Percentiles rank a stretch among this genome's conserved stretches.
phyloP scores from a whole-genome alignment of 1,140 invertebrate species.

The Saxidomus purpurata region DNA sequence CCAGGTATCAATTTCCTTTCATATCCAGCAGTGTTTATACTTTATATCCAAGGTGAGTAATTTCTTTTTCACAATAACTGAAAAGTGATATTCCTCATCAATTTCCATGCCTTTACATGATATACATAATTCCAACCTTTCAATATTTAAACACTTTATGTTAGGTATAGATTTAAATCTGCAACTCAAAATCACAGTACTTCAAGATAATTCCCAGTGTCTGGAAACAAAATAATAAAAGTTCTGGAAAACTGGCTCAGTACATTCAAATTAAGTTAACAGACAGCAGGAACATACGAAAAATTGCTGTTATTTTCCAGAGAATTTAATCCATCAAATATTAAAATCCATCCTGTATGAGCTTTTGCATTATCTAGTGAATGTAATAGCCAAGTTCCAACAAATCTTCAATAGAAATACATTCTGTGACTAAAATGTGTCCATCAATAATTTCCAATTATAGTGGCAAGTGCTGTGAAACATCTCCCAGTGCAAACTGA shows the following conservation, averaged over 20 bases:
- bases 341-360: neutral
- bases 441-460: conserved; percentile 45
- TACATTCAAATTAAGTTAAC: neutral
- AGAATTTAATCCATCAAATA: neutral
- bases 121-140: neutral
- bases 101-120: neutral
- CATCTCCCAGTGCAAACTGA: neutral
- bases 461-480: neutral
- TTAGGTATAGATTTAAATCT: neutral
- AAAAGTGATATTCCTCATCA: conserved; percentile 29
- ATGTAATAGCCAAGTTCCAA: neutral
- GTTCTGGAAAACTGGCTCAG: neutral
- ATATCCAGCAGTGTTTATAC: neutral
- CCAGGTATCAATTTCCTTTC: neutral
- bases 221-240: neutral
- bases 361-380: neutral
- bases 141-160: neutral
- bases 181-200: neutral
- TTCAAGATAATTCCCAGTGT: neutral
- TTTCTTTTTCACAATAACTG: neutral
- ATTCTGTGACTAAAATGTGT: neutral
- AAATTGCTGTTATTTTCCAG: neutral
- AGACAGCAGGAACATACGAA: neutral
- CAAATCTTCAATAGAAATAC: conserved; percentile 10
- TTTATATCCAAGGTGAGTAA: neutral